Evolutionary conservation across 2,113 vertebrate species (phyloP).

Genomic region (Siniperca knerii): DNA sequence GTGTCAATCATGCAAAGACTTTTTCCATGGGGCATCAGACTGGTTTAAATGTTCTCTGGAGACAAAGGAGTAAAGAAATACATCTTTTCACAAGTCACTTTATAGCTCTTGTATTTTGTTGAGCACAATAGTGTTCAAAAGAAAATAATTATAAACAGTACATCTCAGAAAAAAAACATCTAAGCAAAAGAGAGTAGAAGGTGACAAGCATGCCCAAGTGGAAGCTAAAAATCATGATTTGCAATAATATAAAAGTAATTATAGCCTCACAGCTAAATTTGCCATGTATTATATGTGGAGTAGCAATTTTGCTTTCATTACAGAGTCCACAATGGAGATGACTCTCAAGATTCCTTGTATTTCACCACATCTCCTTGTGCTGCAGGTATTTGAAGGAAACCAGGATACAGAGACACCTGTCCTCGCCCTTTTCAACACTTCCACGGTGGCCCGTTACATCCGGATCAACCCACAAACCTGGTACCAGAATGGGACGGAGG

Average conservation of each 20-base stretch:
- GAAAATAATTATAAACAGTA: not conserved
- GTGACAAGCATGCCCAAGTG: no score
- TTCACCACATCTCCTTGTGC: not conserved
- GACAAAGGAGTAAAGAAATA: not conserved
- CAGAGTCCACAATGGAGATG: no score
- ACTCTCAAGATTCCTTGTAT: not conserved
- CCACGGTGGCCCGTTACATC: constrained; percentile 89
- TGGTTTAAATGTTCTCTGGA: not conserved
- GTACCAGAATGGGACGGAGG: constrained; percentile 89
- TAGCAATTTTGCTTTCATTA: not conserved
- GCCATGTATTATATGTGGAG: not conserved
- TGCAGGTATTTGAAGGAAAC: constrained; percentile 91
- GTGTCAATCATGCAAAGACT: not conserved
- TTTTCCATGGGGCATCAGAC: not conserved
- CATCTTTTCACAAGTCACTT: not conserved
- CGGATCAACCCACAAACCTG: constrained; percentile 92
- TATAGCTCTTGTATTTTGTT: not conserved
- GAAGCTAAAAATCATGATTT: not conserved
- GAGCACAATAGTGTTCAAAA: not conserved
- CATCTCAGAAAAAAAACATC: not conserved
- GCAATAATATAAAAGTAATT: not conserved
- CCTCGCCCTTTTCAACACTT: constrained; percentile 86
- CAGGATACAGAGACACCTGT: constrained; percentile 91
- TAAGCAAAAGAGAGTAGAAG: not conserved
- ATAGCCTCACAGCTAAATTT: not conserved